Percentiles rank a stretch among this genome's conserved stretches.
Evolutionary conservation across 2,888 invertebrate genomes (phyloP).

Genomic region (Ptychoptera albimana): DNA sequence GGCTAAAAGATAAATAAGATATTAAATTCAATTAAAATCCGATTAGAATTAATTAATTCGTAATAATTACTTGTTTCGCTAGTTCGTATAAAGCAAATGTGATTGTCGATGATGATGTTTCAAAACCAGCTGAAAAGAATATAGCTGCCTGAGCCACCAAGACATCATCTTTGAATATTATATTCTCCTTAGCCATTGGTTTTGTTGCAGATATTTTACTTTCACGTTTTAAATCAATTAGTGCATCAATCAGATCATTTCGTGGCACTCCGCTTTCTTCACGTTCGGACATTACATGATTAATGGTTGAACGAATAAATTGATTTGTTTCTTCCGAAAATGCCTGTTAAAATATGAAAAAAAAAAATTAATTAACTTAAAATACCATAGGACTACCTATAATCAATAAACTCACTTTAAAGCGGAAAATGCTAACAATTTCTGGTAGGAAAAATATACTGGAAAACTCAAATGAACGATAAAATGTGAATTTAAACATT

Average conservation of each 20-base stretch:
- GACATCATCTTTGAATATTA: conserved; percentile 17
- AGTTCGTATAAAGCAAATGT: conserved; percentile 19
- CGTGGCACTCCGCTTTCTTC: conserved; percentile 24
- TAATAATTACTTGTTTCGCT: conserved; percentile 10
- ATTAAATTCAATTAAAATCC: too few species aligned
- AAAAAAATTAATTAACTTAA: too few species aligned
- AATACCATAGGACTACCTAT: not conserved
- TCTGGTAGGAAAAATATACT: conserved; percentile 23
- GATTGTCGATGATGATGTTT: conserved; percentile 22
- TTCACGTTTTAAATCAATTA: conserved; percentile 28
- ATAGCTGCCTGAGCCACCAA: conserved; percentile 25
- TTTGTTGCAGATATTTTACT: conserved; percentile 11
- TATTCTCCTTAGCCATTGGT: not conserved
- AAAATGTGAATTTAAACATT: conserved; percentile 14
- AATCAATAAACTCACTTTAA: conserved; percentile 15
- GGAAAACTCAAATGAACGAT: conserved; percentile 20
- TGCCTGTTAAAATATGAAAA: not conserved
- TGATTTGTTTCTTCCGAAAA: conserved; percentile 18
- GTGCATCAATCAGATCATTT: conserved; percentile 34
- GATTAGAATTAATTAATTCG: not conserved
- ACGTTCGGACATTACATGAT: conserved; percentile 28
- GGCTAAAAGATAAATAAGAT: conserved; percentile 8
- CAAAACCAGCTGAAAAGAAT: conserved; percentile 27
- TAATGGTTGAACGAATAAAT: conserved; percentile 28
- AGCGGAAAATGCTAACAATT: conserved; percentile 16